Evolutionary conservation across 1,140 invertebrate genomes (phyloP).

Genomic region (Mactra quadrangularis): DNA sequence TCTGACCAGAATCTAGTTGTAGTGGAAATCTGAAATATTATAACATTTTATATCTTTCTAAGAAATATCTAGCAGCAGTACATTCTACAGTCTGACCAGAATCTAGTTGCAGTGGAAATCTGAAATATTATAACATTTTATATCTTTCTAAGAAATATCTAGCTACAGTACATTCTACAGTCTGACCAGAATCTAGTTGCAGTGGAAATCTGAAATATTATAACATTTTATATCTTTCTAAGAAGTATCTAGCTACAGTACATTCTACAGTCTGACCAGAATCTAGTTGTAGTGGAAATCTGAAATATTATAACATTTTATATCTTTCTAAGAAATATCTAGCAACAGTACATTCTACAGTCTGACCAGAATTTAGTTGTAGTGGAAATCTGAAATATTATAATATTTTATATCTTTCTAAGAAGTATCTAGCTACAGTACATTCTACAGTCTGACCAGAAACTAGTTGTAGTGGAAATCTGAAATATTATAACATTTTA

Average conservation of each 20-base stretch:
- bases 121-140: constrained; percentile 94
- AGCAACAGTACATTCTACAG: constrained; percentile 99
- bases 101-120: constrained; percentile 99
- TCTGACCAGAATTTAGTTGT: constrained; percentile 99
- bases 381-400: constrained; percentile 98
- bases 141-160: constrained; percentile 99
- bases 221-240: constrained; percentile 99
- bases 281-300: constrained; percentile 99
- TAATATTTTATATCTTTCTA: constrained; percentile 99
- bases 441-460: constrained; percentile 99
- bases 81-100: constrained; percentile 99
- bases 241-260: constrained; percentile 99
- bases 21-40: constrained; percentile 95
- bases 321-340: constrained; percentile 99
- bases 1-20: constrained; percentile 99
- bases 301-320: constrained; percentile 93
- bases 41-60: constrained; percentile 99
- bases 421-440: constrained; percentile 99
- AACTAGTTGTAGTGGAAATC: constrained; percentile 99
- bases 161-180: constrained; percentile 99
- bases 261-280: constrained; percentile 99
- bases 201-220: constrained; percentile 95
- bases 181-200: constrained; percentile 99
- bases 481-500: constrained; percentile 97
- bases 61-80: constrained; percentile 99